Evolutionary conservation across 2,113 vertebrate genomes (phyloP).

Genomic region (Rissa tridactyla): DNA sequence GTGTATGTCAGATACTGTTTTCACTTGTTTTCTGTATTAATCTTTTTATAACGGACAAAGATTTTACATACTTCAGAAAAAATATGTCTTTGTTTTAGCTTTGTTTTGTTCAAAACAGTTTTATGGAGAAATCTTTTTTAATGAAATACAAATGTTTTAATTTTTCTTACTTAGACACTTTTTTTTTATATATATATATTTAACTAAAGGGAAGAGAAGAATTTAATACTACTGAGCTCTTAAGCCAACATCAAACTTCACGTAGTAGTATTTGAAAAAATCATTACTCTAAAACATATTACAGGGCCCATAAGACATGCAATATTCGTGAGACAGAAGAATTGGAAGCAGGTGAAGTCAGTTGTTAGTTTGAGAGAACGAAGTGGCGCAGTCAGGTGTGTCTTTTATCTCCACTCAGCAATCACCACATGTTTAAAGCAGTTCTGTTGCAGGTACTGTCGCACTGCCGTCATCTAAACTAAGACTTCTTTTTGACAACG

Average conservation of each 20-base stretch:
- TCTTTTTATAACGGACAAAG: background rate
- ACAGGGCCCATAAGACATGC: background rate
- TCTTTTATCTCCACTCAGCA: background rate
- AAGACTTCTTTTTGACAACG: background rate
- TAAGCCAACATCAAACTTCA: conserved; percentile 13
- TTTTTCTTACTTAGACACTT: background rate
- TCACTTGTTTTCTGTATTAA: background rate
- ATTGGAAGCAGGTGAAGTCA: background rate
- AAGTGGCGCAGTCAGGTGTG: background rate
- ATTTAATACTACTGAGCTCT: background rate
- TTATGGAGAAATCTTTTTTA: background rate
- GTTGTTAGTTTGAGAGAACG: background rate
- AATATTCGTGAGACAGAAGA: background rate
- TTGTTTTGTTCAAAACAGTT: background rate
- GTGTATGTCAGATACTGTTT: background rate
- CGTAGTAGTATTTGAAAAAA: conserved; percentile 6
- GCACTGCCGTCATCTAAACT: background rate
- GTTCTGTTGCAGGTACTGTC: background rate
- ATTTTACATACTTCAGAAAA: background rate
- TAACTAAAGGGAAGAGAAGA: background rate
- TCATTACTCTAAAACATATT: background rate
- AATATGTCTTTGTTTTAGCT: background rate
- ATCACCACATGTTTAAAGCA: background rate
- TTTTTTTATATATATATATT: background rate
- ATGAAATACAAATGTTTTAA: background rate